Percentiles rank a stretch among this genome's conserved stretches.
phyloP scores from a whole-genome alignment of 2,888 invertebrate genomes.

The Cremastobaeus sp. region DNA sequence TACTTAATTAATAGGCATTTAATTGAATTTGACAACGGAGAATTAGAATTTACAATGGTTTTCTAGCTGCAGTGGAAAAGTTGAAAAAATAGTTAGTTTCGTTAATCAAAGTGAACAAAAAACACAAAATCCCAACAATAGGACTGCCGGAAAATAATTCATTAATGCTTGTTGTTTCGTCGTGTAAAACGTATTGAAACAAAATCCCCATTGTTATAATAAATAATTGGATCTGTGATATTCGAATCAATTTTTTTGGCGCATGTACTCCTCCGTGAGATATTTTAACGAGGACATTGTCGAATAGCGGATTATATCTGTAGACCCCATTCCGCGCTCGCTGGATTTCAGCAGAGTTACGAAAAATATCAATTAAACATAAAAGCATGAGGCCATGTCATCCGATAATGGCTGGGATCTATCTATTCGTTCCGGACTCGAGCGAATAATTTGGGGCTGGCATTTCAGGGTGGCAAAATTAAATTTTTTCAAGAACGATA shows the following conservation, averaged over 20 bases:
- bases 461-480: constrained; percentile 50
- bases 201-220: constrained; percentile 45
- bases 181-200: constrained; percentile 40
- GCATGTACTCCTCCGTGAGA: constrained; percentile 60
- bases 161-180: constrained; percentile 33
- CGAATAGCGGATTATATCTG: constrained; percentile 74
- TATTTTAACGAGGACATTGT: constrained; percentile 75
- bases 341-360: constrained; percentile 75
- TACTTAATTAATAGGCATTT: too few species aligned
- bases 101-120: constrained; percentile 20
- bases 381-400: constrained; percentile 77
- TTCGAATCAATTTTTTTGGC: constrained; percentile 55
- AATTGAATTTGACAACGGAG: too few species aligned
- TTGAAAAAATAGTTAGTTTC: too few species aligned
- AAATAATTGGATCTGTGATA: constrained; percentile 56
- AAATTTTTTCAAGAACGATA: constrained; percentile 55
- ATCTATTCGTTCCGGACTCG: constrained; percentile 54
- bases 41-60: too few species aligned
- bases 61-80: too few species aligned
- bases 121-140: constrained; percentile 1
- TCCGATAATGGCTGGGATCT: constrained; percentile 75
- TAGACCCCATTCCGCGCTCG: constrained; percentile 62
- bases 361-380: constrained; percentile 79
- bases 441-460: constrained; percentile 59
- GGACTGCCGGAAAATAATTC: background rate